These are phyloP conservation scores for Campoletis raptor DNA, from an alignment of 2,888 invertebrate species.

Conservation along the genomic window DNA sequence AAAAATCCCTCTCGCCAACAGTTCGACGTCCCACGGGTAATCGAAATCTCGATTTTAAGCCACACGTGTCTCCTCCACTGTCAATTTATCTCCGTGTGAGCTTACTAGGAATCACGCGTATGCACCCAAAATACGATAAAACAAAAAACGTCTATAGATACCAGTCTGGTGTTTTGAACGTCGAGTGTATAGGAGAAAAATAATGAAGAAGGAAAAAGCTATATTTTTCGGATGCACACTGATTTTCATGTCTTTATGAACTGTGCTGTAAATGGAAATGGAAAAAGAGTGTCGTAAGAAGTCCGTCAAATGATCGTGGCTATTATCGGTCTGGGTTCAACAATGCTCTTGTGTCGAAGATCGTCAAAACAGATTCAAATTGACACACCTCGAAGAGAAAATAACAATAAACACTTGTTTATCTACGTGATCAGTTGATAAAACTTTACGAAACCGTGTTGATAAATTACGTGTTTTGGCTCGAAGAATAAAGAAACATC, in stretches of 20 bases:
- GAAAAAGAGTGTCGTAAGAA: constrained; percentile 39
- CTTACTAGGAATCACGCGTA: constrained; percentile 58
- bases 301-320: constrained; percentile 47
- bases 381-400: background rate
- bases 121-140: constrained; percentile 1
- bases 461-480: constrained; percentile 58
- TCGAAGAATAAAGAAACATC: constrained; percentile 51
- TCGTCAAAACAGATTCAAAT: constrained; percentile 31
- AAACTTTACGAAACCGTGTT: background rate
- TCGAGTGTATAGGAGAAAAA: background rate
- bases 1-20: constrained; percentile 28
- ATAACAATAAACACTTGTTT: constrained; percentile 3
- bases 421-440: constrained; percentile 24
- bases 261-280: background rate
- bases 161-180: constrained; percentile 8
- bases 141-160: constrained; percentile 28
- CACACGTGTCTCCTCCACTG: constrained; percentile 59
- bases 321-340: constrained; percentile 13
- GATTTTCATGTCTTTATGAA: background rate
- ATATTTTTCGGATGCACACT: background rate
- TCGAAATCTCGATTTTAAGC: constrained; percentile 59
- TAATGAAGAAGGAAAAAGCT: background rate
- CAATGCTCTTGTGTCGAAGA: constrained; percentile 34
- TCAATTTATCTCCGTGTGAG: constrained; percentile 61
- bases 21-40: constrained; percentile 60